phyloP scores from a whole-genome alignment of 1,140 invertebrate genomes.

The Phymorhynchus buccinoides region DNA sequence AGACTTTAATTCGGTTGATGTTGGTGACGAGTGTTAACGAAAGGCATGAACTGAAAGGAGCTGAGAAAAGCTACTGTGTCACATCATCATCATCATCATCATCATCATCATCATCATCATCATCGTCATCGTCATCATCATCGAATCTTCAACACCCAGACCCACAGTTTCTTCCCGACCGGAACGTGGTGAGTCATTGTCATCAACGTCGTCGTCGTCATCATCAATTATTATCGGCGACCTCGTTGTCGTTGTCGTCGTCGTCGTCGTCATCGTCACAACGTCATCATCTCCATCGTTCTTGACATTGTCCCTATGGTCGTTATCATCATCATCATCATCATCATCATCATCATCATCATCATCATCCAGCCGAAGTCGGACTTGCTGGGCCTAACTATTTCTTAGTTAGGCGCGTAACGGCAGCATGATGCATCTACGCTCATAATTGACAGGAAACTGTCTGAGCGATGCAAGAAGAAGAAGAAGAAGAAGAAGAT shows the following conservation, averaged over 20 bases:
- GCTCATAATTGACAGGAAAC: no score
- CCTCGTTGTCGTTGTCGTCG: background rate
- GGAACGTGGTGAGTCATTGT: background rate
- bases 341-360: background rate
- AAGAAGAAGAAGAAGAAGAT: no score
- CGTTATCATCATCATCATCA: slow-evolving; percentile 19
- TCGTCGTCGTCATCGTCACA: slow-evolving; percentile 16
- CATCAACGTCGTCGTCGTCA: slow-evolving; percentile 21
- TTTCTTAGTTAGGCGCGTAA: no score
- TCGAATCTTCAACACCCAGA: background rate
- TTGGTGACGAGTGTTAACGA: no score
- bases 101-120: slow-evolving; percentile 8
- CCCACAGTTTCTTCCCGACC: background rate
- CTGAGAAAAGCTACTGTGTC: no score
- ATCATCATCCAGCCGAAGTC: no score
- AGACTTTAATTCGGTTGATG: no score
- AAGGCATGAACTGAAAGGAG: no score
- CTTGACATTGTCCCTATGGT: no score
- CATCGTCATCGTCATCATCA: background rate
- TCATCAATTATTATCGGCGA: background rate
- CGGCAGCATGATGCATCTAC: no score
- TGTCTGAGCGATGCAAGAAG: no score
- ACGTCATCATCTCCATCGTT: background rate
- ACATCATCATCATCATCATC: slow-evolving; percentile 26
- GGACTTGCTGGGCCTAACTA: no score